Base-by-base conservation (phyloP, 2,797 vertebrate genomes). In the Macropus fuliginosus region DNA sequence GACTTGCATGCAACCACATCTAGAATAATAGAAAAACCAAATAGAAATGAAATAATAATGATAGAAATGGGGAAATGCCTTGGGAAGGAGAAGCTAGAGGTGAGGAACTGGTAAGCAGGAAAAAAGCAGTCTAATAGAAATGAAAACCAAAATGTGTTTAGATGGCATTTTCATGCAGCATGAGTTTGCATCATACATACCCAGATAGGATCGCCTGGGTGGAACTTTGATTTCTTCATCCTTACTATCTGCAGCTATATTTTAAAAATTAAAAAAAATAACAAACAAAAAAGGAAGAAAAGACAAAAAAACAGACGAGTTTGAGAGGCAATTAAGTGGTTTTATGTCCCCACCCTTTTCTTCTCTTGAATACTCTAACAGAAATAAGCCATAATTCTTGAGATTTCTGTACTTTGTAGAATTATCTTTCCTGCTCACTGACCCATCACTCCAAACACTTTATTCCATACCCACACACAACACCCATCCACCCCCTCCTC, bases 181-280 rank as follows among this genome's bases (percentile, higher is more conserved):
- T 92, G 97, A 99, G 40, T 24, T 46, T 81, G 18, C 40, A 87
- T 87, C 24, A 87, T 99, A 99, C 99, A 93, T 99, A 99, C 99
- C 99, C 99, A 99, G 98, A 99, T 99, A 99, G 97, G 99, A 98
- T 98, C 99, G 99, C 99, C 99, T 99, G 98, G 99, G 99, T 99
- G 99, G 99, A 98, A 98, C 98, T 99, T 99, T 99, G 99, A 99
- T 97, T 98, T 99, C 99, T 99, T 99, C 99, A 95, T 99, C 99
- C 99, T 99, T 99, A 99, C 98, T 99, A 99, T 99, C 99, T 99
- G 99, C 99, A 90, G 99, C 99, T 99, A 99, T 98, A 97, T 93
- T 97, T 98, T 98, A 96, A 97, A 54, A 93, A 97, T 98, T 97
- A 96, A 94, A 96, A 96, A 96, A 96, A 95, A 95, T 92, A 97